These are phyloP conservation scores for Ciconia stormi DNA, from an alignment of 2,113 vertebrate genomes.

Conservation along the genomic window DNA sequence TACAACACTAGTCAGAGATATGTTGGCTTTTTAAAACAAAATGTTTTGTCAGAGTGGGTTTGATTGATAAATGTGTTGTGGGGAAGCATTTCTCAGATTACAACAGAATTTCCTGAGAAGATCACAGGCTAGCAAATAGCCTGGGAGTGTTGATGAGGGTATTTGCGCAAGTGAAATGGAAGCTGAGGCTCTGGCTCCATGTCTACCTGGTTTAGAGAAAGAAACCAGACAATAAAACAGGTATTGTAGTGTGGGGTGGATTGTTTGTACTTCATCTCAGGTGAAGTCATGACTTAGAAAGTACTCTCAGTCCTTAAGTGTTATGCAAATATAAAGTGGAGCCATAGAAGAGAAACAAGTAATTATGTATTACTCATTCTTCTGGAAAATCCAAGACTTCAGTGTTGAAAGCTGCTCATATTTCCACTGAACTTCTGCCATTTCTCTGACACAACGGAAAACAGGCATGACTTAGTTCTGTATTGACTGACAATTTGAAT, in stretches of 20 bases:
- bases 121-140: background rate
- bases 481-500: background rate
- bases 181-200: background rate
- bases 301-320: background rate
- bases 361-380: slow-evolving; percentile 36
- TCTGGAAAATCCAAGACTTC: slow-evolving; percentile 18
- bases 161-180: background rate
- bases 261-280: background rate
- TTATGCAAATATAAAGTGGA: slow-evolving; percentile 13
- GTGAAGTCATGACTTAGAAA: slow-evolving; percentile 2
- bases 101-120: background rate
- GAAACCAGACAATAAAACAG: background rate
- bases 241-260: background rate
- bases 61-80: background rate
- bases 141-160: background rate
- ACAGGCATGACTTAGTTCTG: background rate
- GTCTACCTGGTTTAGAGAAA: background rate
- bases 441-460: background rate
- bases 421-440: background rate
- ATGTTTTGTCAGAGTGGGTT: background rate
- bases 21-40: background rate
- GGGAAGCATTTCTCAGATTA: background rate
- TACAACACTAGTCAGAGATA: background rate
- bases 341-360: background rate
- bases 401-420: background rate